Percentiles rank a stretch among this genome's conserved stretches.
These are phyloP conservation scores for Eupristina koningsbergeri DNA, from an alignment of 1,140 invertebrate species.

Conservation along the genomic window DNA sequence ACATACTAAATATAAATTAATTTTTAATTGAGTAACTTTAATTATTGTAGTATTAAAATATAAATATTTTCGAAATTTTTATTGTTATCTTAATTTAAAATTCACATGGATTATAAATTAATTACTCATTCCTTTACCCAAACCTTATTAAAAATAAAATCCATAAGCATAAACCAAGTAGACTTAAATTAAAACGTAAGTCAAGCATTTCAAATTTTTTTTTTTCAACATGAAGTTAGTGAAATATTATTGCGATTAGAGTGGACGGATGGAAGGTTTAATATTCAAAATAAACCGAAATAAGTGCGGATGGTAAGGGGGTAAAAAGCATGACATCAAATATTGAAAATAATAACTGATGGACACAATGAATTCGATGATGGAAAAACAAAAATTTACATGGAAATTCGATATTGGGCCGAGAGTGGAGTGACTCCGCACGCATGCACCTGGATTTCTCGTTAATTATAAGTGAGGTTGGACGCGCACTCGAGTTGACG, in stretches of 20 bases:
- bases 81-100: too few relatives aligned
- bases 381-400: slow-evolving; percentile 16
- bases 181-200: too few relatives aligned
- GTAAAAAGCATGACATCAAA: not conserved
- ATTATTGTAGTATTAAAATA: too few relatives aligned
- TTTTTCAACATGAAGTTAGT: not conserved
- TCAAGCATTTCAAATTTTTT: too few relatives aligned
- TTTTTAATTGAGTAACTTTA: too few relatives aligned
- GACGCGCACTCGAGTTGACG: slow-evolving; percentile 19
- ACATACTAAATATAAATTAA: too few relatives aligned
- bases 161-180: too few relatives aligned
- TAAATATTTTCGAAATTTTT: too few relatives aligned
- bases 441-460: not conserved
- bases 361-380: not conserved
- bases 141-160: too few relatives aligned
- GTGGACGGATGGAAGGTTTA: not conserved
- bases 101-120: too few relatives aligned
- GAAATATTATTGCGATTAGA: not conserved
- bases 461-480: slow-evolving; percentile 23
- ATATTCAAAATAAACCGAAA: not conserved
- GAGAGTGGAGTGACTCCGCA: not conserved
- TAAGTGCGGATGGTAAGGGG: not conserved
- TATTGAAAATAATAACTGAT: not conserved
- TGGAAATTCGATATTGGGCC: slow-evolving; percentile 9
- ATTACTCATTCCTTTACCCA: not conserved